Percentiles rank a stretch among this genome's conserved stretches.
Conservation (phyloP, 1,140 invertebrate species). For the Brachionus sp. region DNA sequence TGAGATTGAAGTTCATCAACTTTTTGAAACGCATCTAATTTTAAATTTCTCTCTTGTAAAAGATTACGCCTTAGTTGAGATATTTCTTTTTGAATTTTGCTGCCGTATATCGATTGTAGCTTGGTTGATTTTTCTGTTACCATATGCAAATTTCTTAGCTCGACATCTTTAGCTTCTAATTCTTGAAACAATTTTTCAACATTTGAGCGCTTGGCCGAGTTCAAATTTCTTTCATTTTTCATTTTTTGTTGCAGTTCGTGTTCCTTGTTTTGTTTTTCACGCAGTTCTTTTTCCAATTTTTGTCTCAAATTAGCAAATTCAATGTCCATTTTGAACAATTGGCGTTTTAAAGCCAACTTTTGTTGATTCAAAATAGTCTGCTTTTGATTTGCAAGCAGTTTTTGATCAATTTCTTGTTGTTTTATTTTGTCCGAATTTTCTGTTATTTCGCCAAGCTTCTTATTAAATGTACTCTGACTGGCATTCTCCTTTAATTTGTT, state of each 20-base stretch:
- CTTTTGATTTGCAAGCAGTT: constrained; percentile 54
- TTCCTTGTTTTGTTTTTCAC: constrained; percentile 54
- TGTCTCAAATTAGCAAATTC: constrained; percentile 54
- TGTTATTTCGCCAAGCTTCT: constrained; percentile 50
- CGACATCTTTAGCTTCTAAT: constrained; percentile 52
- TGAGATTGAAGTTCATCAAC: constrained; percentile 55
- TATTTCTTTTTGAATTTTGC: constrained; percentile 53
- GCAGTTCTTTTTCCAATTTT: constrained; percentile 56
- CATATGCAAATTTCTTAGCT: constrained; percentile 50
- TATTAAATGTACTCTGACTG: constrained; percentile 50
- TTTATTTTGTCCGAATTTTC: constrained; percentile 52
- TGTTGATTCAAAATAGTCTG: constrained; percentile 54
- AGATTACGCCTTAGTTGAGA: constrained; percentile 51
- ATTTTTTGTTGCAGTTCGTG: constrained; percentile 55
- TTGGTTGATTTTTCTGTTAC: constrained; percentile 51
- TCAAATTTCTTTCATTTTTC: constrained; percentile 54
- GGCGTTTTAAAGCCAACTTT: constrained; percentile 52
- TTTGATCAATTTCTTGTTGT: constrained; percentile 51
- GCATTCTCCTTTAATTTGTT: constrained; percentile 54
- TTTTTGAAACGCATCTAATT: constrained; percentile 55
- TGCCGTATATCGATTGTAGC: constrained; percentile 50
- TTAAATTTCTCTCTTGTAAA: constrained; percentile 52
- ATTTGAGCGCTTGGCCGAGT: constrained; percentile 55
- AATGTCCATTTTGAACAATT: constrained; percentile 52
- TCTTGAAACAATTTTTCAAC: constrained; percentile 56